Evolutionary conservation across 2,888 invertebrate species (phyloP), one percentile per base, ranked within the genome.

Genomic region (Alviniconcha strummeri): DNA sequence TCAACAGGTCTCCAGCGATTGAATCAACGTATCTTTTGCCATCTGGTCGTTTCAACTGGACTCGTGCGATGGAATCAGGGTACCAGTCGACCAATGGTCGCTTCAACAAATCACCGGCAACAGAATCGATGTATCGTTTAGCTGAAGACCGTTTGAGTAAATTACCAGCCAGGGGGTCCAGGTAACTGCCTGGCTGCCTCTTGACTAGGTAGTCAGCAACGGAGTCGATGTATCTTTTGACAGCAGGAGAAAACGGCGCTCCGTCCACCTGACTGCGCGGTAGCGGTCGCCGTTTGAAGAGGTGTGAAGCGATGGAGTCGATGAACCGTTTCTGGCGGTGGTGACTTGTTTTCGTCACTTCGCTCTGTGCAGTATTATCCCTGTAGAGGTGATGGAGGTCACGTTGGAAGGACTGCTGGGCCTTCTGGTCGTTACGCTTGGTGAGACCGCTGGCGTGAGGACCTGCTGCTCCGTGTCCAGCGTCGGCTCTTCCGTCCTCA

Each of bases 211-310:
- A 57, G 15, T 74, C 81, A 36, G 81, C 57, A 7, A 81, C 60
- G 17, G 71, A 81, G 74, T 81, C 81, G 4, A 81, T 36, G 74
- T 81, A 67, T 17, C 72, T 54, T 56, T 81, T 81, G 56, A 56
- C 55, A 9, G 54, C 54, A n/a, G 15, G 17, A 60, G 60, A n/a
- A 60, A 11, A 15, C 3, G 78, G 36, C n/a, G 36, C 69, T n/a
- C 36, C 36, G 36, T 36, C 36, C 36, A 36, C 36, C 1, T 36
- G 36, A 36, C 36, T 36, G 36, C 36, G 36, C 36, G 36, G 36
- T 36, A 36, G 36, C 36, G 36, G 36, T 36, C 36, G 36, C 36
- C 76, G 56, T 57, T 80, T 80, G 52, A 80, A n/a, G 52, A 80
- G 80, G 19, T 69, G 17, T 4, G 54, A 67, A 11, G 80, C 64